Evolutionary conservation across 1,140 invertebrate species (phyloP).

Genomic region (Phortica variegata): DNA sequence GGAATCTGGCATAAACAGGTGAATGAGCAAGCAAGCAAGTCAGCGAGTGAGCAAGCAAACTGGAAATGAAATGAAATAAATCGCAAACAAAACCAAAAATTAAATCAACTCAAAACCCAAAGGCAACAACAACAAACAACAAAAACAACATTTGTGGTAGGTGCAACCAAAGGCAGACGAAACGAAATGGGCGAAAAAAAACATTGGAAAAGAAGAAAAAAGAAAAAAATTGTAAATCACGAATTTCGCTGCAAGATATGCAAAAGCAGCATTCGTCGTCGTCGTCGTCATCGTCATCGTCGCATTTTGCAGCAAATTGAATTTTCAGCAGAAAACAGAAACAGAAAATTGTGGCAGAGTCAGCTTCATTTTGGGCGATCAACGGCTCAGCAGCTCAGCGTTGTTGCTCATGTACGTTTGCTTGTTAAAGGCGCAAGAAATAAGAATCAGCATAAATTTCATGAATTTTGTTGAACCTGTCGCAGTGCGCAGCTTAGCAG

Average conservation of each 20-base stretch:
- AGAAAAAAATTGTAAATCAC: constrained; percentile 56
- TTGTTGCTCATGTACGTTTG: constrained; percentile 20
- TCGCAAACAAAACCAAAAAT: constrained; percentile 18
- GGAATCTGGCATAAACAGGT: constrained; percentile 56
- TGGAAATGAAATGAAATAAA: constrained; percentile 27
- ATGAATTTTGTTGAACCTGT: constrained; percentile 31
- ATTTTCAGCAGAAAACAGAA: constrained; percentile 45
- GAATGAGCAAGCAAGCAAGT: constrained; percentile 23
- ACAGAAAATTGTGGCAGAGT: constrained; percentile 20
- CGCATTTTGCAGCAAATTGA: constrained; percentile 55
- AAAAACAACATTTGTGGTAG: too few species aligned
- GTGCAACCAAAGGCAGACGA: too few species aligned
- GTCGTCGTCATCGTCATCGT: too few species aligned
- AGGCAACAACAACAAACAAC: background rate
- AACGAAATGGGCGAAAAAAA: too few species aligned
- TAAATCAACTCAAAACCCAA: constrained; percentile 1
- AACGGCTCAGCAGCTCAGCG: constrained; percentile 10
- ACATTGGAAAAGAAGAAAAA: too few species aligned
- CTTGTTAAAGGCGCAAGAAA: constrained; percentile 54
- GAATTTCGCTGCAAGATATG: constrained; percentile 55
- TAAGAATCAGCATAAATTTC: constrained; percentile 56
- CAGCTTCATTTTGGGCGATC: background rate
- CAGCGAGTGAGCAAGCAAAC: constrained; percentile 27
- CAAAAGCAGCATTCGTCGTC: constrained; percentile 36
- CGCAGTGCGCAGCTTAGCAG: constrained; percentile 28